These are phyloP conservation scores for Eulithis testata DNA, from an alignment of 2,888 invertebrate genomes.

Conservation along the genomic window DNA sequence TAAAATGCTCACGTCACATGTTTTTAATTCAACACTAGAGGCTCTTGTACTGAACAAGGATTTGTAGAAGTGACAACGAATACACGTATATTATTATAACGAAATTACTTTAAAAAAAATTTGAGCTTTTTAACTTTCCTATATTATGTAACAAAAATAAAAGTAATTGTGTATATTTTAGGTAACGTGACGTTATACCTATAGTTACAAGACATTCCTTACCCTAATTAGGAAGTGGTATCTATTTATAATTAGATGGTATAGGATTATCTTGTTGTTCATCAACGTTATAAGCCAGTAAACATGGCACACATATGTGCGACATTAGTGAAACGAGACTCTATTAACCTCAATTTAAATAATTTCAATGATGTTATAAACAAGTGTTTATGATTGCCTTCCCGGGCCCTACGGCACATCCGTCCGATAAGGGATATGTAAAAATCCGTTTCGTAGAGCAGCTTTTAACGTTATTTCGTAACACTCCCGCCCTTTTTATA, in stretches of 20 bases:
- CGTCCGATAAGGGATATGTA: conserved; percentile 71
- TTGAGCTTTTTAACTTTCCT: conserved; percentile 2
- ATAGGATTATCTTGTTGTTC: conserved; percentile 65
- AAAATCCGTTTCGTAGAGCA: conserved; percentile 60
- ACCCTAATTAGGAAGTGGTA: conserved; percentile 63
- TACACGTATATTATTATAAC: conserved; percentile 22
- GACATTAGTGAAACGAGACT: conserved; percentile 76
- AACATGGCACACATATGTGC: conserved; percentile 81
- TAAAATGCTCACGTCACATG: conserved; percentile 67
- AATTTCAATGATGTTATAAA: conserved; percentile 76
- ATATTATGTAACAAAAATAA: conserved; percentile 1
- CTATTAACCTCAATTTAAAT: conserved; percentile 82
- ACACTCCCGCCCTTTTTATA: conserved; percentile 43
- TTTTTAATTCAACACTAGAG: conserved; percentile 56
- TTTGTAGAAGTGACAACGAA: conserved; percentile 46
- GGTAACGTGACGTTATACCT: conserved; percentile 49
- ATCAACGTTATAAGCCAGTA: conserved; percentile 67
- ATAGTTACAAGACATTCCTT: conserved; percentile 54
- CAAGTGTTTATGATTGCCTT: conserved; percentile 74
- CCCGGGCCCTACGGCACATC: conserved; percentile 70
- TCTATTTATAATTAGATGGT: conserved; percentile 58
- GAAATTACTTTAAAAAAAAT: conserved; percentile 8
- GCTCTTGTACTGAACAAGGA: conserved; percentile 52
- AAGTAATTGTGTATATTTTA: conserved; percentile 10
- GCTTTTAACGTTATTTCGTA: conserved; percentile 42